Conservation (phyloP, 2,113 vertebrate species). For the Morone chrysops region DNA sequence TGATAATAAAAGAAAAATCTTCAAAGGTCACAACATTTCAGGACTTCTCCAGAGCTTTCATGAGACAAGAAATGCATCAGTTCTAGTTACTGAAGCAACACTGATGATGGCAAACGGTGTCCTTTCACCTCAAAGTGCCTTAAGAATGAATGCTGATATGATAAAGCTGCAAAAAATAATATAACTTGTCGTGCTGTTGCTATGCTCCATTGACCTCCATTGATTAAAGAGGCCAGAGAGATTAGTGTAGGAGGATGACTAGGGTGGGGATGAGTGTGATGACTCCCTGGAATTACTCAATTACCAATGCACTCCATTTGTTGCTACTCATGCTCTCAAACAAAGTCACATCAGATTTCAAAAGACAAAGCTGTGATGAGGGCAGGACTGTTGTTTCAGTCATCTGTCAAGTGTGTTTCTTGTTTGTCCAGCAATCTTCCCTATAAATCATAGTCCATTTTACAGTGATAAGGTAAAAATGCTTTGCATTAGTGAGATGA, state of each 20-base stretch:
- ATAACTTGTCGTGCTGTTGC: background rate
- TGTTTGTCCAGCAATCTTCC: background rate
- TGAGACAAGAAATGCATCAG: slow-evolving; percentile 18
- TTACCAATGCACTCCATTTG: slow-evolving; percentile 24
- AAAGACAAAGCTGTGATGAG: slow-evolving; percentile 16
- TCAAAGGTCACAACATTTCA: slow-evolving; percentile 77
- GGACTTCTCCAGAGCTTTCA: slow-evolving; percentile 32
- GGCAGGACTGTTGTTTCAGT: background rate
- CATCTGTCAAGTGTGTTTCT: background rate
- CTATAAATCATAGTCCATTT: background rate
- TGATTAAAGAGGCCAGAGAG: slow-evolving; percentile 17
- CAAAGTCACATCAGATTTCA: slow-evolving; percentile 29
- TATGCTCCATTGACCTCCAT: background rate
- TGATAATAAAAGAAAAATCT: slow-evolving; percentile 36
- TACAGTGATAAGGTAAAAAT: background rate
- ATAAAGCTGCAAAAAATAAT: background rate
- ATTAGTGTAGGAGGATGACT: slow-evolving; percentile 61
- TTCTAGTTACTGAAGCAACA: background rate
- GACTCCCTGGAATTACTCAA: slow-evolving; percentile 36
- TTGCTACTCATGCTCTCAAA: slow-evolving; percentile 7
- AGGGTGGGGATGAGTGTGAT: slow-evolving; percentile 62
- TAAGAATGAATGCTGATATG: background rate
- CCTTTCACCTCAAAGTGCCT: background rate
- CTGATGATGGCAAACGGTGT: background rate
- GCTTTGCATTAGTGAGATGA: background rate